These are phyloP conservation scores for Paracyclopina nana DNA, from an alignment of 1,140 invertebrate genomes.

Conservation along the genomic window DNA sequence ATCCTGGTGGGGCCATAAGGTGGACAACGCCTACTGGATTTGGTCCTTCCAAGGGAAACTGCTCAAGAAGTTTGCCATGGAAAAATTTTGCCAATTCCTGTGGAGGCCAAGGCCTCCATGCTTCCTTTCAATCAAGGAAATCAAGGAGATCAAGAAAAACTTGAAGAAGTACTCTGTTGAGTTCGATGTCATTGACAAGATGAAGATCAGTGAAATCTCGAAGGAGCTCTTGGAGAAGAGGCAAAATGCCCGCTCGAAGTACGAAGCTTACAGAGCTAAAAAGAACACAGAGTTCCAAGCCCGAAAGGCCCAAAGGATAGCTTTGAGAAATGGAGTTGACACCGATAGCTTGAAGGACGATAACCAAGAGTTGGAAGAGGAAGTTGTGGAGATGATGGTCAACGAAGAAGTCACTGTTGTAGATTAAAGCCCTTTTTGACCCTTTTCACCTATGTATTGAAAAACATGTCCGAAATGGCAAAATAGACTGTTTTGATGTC, in stretches of 20 bases:
- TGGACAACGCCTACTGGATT: slow-evolving; percentile 83
- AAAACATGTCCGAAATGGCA: no score
- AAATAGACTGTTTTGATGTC: no score
- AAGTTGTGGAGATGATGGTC: slow-evolving; percentile 89
- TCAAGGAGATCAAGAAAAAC: slow-evolving; percentile 92
- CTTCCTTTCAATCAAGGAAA: slow-evolving; percentile 52
- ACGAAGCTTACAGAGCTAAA: slow-evolving; percentile 53
- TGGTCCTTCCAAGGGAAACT: slow-evolving; percentile 91
- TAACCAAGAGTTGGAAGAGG: slow-evolving; percentile 64
- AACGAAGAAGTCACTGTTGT: slow-evolving; percentile 76
- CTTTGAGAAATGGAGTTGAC: slow-evolving; percentile 25
- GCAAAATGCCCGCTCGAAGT: slow-evolving; percentile 39
- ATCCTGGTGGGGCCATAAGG: slow-evolving; percentile 86
- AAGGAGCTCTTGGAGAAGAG: slow-evolving; percentile 90
- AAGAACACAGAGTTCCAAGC: slow-evolving; percentile 49
- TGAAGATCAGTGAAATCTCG: slow-evolving; percentile 74
- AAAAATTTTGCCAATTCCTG: slow-evolving; percentile 78
- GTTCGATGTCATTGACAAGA: slow-evolving; percentile 89
- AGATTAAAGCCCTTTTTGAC: no score
- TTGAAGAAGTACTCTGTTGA: slow-evolving; percentile 88
- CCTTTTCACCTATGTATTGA: no score
- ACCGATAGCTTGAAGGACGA: slow-evolving; percentile 24
- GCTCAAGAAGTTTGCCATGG: slow-evolving; percentile 57
- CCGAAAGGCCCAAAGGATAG: slow-evolving; percentile 53
- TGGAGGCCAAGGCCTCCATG: slow-evolving; percentile 87